Evolutionary conservation across 2,113 vertebrate species (phyloP).

Genomic region (Natator depressus): DNA sequence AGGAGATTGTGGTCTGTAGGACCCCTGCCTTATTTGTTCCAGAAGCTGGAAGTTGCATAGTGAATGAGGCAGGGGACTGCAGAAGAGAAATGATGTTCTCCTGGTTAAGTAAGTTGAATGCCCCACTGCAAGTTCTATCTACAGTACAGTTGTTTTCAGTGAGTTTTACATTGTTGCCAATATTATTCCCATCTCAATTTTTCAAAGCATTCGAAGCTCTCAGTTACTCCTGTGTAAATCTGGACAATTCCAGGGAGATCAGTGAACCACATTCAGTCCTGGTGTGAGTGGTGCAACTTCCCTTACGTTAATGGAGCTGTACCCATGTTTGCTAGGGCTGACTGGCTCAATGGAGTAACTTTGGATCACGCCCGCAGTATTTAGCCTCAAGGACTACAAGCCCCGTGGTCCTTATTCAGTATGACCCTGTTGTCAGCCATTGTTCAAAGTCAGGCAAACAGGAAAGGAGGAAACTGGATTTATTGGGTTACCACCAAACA

Average conservation of each 20-base stretch:
- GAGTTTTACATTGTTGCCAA: background rate
- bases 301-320: background rate
- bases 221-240: background rate
- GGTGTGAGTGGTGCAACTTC: constrained; percentile 14
- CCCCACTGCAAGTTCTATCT: background rate
- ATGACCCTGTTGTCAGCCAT: rapidly evolving
- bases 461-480: background rate
- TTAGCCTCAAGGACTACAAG: background rate
- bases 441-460: constrained; percentile 24
- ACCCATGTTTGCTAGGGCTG: background rate
- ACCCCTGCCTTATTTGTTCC: background rate
- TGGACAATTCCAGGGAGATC: background rate
- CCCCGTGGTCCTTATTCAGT: background rate
- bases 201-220: background rate
- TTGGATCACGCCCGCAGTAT: constrained; percentile 19
- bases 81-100: background rate
- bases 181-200: background rate
- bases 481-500: background rate
- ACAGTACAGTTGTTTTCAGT: background rate
- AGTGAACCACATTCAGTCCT: background rate
- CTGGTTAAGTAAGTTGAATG: no score
- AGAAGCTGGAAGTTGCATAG: background rate
- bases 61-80: no score
- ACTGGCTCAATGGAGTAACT: constrained; percentile 26
- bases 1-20: background rate